phyloP scores from a whole-genome alignment of 2,113 vertebrate genomes.

The Scolopax mira region DNA sequence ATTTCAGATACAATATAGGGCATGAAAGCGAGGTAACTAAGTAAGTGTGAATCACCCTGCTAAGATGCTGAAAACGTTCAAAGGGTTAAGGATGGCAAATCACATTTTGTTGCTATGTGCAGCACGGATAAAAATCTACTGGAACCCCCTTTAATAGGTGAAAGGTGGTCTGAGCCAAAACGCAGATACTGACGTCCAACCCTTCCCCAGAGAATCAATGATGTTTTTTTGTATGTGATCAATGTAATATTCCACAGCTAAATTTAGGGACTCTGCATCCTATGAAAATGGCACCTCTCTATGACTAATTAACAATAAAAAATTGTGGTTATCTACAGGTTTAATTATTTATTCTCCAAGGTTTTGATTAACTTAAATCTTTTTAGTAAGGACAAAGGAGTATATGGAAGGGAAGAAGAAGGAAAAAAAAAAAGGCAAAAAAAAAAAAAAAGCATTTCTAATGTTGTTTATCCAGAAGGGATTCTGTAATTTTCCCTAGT shows the following conservation, averaged over 20 bases:
- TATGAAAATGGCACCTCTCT: slow-evolving; percentile 76
- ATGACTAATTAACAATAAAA: slow-evolving; percentile 79
- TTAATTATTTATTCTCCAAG: slow-evolving; percentile 78
- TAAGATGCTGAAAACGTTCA: slow-evolving; percentile 14
- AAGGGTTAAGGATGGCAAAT: slow-evolving; percentile 73
- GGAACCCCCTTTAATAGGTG: slow-evolving; percentile 72
- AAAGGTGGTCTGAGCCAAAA: slow-evolving; percentile 73
- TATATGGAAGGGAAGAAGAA: neutral
- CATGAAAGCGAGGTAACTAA: neutral
- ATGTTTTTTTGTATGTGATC: slow-evolving; percentile 74
- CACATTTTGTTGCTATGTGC: slow-evolving; percentile 73
- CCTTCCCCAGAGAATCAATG: slow-evolving; percentile 73
- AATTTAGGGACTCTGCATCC: slow-evolving; percentile 78
- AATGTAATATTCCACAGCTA: slow-evolving; percentile 78
- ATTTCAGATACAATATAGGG: neutral
- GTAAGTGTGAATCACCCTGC: neutral
- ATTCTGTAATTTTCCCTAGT: slow-evolving; percentile 52
- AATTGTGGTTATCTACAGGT: slow-evolving; percentile 67
- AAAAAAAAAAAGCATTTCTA: neutral
- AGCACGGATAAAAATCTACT: slow-evolving; percentile 55
- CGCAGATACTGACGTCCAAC: slow-evolving; percentile 65
- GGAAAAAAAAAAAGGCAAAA: neutral
- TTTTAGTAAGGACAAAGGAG: slow-evolving; percentile 53
- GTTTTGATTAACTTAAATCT: slow-evolving; percentile 76
- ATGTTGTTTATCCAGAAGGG: slow-evolving; percentile 25